A percentile compares a stretch with the other conserved stretches of the same genome.
Evolutionary conservation across 2,888 invertebrate genomes (phyloP).

Genomic region (Flexamia atlantica): DNA sequence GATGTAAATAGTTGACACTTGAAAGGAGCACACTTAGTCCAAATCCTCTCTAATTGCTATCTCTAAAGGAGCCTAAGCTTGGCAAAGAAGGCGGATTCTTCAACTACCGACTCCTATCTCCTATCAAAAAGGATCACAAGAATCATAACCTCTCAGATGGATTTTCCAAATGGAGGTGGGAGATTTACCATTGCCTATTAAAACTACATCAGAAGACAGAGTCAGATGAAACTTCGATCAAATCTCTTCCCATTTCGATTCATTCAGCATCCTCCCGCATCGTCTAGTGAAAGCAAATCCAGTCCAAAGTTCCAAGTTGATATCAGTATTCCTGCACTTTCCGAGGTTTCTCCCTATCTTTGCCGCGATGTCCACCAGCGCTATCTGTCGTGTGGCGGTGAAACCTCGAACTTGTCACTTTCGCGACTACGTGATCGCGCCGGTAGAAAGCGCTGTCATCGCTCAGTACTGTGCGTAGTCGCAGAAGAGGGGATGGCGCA

Average conservation of each 20-base stretch:
- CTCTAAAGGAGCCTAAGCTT: too few relatives aligned
- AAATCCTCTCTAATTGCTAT: too few relatives aligned
- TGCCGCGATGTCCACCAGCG: background rate
- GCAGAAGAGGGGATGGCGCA: background rate
- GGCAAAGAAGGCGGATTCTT: too few relatives aligned
- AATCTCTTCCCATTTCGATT: background rate
- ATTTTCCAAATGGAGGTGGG: too few relatives aligned
- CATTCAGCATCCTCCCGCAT: background rate
- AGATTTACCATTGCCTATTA: too few relatives aligned
- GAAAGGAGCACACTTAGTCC: too few relatives aligned
- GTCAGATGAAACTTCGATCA: too few relatives aligned
- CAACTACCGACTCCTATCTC: too few relatives aligned
- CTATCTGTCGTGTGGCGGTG: background rate
- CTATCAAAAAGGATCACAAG: too few relatives aligned
- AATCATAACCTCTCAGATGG: too few relatives aligned
- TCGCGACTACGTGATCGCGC: conserved; percentile 1
- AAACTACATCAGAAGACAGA: too few relatives aligned
- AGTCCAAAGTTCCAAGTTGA: background rate
- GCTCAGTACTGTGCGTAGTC: background rate
- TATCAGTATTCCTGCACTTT: background rate
- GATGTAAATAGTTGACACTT: too few relatives aligned
- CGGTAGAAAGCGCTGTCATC: background rate
- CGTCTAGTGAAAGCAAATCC: background rate
- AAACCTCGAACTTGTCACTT: conserved; percentile 1
- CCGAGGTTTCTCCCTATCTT: background rate